Percentiles rank a stretch among this genome's conserved stretches.
Evolutionary conservation across 2,888 invertebrate species (phyloP).

Genomic region (Hermaeophaga mercurialis): DNA sequence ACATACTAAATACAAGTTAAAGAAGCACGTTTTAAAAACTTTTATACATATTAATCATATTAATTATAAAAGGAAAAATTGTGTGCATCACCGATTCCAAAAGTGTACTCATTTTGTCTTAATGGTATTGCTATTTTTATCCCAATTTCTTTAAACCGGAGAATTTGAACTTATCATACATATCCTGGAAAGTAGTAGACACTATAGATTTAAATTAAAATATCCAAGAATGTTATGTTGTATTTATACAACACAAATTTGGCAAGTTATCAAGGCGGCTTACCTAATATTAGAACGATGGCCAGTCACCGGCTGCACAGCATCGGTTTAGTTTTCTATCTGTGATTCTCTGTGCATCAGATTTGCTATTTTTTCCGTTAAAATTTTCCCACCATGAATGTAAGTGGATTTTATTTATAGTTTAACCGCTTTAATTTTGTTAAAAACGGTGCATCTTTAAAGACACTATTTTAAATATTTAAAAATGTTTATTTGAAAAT

Average conservation of each 20-base stretch:
- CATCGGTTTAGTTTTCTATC: conserved; percentile 43
- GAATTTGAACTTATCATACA: too few species aligned
- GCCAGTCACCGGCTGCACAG: conserved; percentile 40
- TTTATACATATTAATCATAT: too few species aligned
- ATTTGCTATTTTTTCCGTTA: conserved; percentile 34
- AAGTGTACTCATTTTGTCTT: too few species aligned
- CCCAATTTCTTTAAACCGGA: too few species aligned
- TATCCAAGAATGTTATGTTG: conserved; percentile 36
- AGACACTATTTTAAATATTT: too few species aligned
- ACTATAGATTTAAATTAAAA: conserved; percentile 13
- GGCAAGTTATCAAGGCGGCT: conserved; percentile 51
- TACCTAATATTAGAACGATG: conserved; percentile 50
- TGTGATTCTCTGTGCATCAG: conserved; percentile 45
- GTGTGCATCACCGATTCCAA: too few species aligned
- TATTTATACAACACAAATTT: conserved; percentile 48
- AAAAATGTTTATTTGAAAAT: too few species aligned
- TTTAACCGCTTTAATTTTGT: not conserved
- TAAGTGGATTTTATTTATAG: conserved; percentile 38
- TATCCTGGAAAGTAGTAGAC: conserved; percentile 11
- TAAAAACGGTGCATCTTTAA: not conserved
- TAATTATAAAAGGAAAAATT: too few species aligned
- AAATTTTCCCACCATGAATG: conserved; percentile 42
- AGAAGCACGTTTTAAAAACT: too few species aligned
- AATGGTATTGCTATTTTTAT: too few species aligned
- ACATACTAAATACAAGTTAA: too few species aligned